Conservation (phyloP, 2,888 invertebrate genomes). For the Zygaena filipendulae region DNA sequence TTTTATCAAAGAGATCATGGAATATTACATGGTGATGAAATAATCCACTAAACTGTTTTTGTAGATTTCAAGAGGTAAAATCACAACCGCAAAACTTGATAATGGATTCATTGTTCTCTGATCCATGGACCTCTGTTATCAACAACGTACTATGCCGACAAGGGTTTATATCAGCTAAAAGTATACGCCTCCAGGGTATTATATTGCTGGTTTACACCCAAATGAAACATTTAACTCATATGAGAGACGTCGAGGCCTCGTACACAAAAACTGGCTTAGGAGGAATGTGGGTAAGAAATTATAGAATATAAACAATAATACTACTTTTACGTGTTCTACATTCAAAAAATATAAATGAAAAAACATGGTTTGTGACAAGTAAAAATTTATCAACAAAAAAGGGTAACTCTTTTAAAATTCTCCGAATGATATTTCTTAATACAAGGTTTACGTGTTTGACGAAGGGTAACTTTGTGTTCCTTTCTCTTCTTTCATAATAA, state of each 20-base stretch:
- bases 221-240: conserved; percentile 81
- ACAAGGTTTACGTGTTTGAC: too few relatives aligned
- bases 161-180: conserved; percentile 82
- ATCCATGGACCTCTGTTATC: conserved; percentile 85
- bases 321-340: background rate
- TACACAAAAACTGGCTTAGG: conserved; percentile 91
- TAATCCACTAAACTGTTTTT: too few relatives aligned
- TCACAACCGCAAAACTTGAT: conserved; percentile 88
- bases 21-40: too few relatives aligned
- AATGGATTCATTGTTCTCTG: conserved; percentile 82
- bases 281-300: conserved; percentile 86
- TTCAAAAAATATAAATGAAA: background rate
- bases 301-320: background rate
- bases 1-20: too few relatives aligned
- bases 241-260: conserved; percentile 86
- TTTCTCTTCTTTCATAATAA: too few relatives aligned
- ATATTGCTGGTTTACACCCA: conserved; percentile 82
- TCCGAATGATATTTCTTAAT: too few relatives aligned
- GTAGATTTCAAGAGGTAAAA: conserved; percentile 88
- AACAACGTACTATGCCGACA: conserved; percentile 75
- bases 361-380: background rate
- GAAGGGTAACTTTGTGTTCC: too few relatives aligned
- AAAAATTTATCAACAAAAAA: too few relatives aligned
- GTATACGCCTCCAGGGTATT: conserved; percentile 85
- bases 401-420: too few relatives aligned